Conservation (phyloP, 1,140 invertebrate species). For the Drosophila bipectinata region DNA sequence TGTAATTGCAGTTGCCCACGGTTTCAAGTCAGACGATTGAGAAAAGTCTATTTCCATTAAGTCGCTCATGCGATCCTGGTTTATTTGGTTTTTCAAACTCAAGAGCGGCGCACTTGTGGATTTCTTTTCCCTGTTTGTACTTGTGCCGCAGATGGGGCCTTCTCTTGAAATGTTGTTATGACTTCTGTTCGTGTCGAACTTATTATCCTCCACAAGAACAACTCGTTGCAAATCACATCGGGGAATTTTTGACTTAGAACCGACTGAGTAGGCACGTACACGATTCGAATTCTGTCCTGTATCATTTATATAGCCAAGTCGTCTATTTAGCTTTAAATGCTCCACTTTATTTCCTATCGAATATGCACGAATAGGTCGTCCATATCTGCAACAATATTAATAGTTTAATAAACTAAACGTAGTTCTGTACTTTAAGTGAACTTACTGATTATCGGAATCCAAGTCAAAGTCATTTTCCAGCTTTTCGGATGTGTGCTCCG, state of each 20-base stretch:
- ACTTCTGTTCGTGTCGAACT: slow-evolving; percentile 54
- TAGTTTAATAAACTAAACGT: not conserved
- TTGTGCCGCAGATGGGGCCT: slow-evolving; percentile 7
- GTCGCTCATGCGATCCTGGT: slow-evolving; percentile 89
- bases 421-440: not conserved
- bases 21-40: slow-evolving; percentile 60
- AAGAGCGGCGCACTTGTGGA: slow-evolving; percentile 87
- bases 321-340: slow-evolving; percentile 75
- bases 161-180: slow-evolving; percentile 61
- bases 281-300: slow-evolving; percentile 78
- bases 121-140: slow-evolving; percentile 77
- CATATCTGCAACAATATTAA: slow-evolving; percentile 60
- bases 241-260: slow-evolving; percentile 86
- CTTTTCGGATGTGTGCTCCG: slow-evolving; percentile 62
- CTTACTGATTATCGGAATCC: slow-evolving; percentile 60
- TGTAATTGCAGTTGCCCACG: slow-evolving; percentile 1
- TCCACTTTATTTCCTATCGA: slow-evolving; percentile 93
- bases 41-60: slow-evolving; percentile 93
- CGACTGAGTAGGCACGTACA: slow-evolving; percentile 89
- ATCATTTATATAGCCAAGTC: slow-evolving; percentile 66
- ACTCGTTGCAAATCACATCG: slow-evolving; percentile 70
- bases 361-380: slow-evolving; percentile 91
- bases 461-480: slow-evolving; percentile 46
- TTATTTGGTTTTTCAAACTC: slow-evolving; percentile 86
- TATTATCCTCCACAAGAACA: slow-evolving; percentile 54